Conservation (phyloP, 1,140 invertebrate genomes). For the Batillaria attramentaria region DNA sequence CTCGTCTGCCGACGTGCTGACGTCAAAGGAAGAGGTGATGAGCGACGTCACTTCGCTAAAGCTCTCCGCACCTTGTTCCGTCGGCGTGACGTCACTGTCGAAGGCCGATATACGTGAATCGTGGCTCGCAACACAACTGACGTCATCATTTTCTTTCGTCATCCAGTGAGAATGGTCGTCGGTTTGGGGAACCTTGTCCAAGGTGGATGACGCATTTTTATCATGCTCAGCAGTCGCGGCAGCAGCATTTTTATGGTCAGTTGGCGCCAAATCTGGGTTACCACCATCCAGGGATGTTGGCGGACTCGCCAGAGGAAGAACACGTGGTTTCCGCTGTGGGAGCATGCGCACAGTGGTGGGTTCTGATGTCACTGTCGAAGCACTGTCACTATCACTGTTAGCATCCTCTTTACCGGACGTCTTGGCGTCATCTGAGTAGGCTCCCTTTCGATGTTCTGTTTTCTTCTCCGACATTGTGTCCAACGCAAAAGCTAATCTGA, state of each 20-base stretch:
- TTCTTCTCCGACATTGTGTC: too few relatives aligned
- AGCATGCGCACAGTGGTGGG: not conserved
- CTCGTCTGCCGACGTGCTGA: constrained; percentile 25
- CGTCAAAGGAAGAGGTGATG: constrained; percentile 10
- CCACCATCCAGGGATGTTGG: not conserved
- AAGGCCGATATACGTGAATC: not conserved
- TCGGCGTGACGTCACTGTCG: not conserved
- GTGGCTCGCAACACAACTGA: not conserved
- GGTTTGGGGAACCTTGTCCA: not conserved
- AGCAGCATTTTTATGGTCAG: not conserved
- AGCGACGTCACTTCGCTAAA: constrained; percentile 20
- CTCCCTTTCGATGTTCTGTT: too few relatives aligned
- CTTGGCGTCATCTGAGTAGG: too few relatives aligned
- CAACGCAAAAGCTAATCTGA: too few relatives aligned
- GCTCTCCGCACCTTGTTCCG: constrained; percentile 7
- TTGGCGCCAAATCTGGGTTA: not conserved
- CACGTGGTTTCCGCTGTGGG: not conserved
- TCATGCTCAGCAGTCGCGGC: not conserved
- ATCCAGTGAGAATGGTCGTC: not conserved
- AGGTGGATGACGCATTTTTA: not conserved
- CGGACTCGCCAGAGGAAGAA: not conserved
- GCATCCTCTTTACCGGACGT: not conserved
- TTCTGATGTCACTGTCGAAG: constrained; percentile 17
- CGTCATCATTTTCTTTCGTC: not conserved
- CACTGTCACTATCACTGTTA: constrained; percentile 11